Conservation (phyloP, 2,888 invertebrate species). For the Fragum whitleyi region DNA sequence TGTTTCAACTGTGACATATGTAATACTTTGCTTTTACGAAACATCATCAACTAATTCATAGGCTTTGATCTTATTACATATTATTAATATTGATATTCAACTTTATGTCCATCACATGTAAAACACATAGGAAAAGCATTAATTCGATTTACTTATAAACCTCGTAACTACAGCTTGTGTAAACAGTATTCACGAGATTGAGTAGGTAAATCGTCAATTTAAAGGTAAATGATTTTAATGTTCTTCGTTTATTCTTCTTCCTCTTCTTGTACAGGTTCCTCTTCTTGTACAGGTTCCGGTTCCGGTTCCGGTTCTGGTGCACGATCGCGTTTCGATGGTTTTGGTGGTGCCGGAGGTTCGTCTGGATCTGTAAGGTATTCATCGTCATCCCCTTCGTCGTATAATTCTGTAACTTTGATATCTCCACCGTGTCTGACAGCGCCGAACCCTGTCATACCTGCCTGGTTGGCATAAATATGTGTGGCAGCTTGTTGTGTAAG, state of each 20-base stretch:
- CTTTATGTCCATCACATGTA: background rate
- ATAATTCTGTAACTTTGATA: slow-evolving; percentile 81
- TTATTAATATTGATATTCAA: background rate
- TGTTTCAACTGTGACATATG: background rate
- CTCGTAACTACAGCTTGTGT: background rate
- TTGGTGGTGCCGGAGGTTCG: slow-evolving; percentile 43
- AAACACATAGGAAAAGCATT: background rate
- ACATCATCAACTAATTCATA: background rate
- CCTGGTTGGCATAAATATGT: slow-evolving; percentile 83
- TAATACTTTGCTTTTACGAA: background rate
- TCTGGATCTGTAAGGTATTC: slow-evolving; percentile 56
- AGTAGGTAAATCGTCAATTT: background rate
- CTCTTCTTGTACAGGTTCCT: slow-evolving; percentile 9
- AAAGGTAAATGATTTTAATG: background rate
- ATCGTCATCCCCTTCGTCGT: slow-evolving; percentile 74
- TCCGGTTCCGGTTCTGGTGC: slow-evolving; percentile 21
- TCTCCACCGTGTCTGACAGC: slow-evolving; percentile 82
- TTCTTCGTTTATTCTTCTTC: slow-evolving; percentile 7
- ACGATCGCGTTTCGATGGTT: slow-evolving; percentile 9
- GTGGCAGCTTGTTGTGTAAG: slow-evolving; percentile 83
- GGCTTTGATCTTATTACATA: too few species aligned
- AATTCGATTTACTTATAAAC: background rate
- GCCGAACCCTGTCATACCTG: slow-evolving; percentile 81
- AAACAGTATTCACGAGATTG: background rate
- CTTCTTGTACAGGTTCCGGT: slow-evolving; percentile 12